Evolutionary conservation across 2,888 invertebrate species (phyloP).

Genomic region (Campoplex capitator): DNA sequence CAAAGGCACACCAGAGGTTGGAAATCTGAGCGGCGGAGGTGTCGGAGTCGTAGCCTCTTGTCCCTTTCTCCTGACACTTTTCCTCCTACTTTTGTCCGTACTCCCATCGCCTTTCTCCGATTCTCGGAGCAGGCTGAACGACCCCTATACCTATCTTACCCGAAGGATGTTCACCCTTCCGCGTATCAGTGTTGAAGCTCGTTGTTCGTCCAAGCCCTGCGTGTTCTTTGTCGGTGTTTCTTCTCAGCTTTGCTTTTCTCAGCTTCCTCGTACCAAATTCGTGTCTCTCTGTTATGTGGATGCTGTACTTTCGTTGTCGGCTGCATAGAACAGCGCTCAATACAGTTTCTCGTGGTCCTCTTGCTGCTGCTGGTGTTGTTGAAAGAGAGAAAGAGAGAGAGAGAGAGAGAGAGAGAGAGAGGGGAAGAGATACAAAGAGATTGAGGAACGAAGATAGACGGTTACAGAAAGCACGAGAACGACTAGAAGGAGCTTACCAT

Average conservation of each 20-base stretch:
- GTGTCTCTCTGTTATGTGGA: slow-evolving; percentile 27
- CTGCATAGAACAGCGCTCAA: slow-evolving; percentile 26
- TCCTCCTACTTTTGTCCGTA: background rate
- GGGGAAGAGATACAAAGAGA: slow-evolving; percentile 38
- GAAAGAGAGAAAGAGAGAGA: slow-evolving; percentile 35
- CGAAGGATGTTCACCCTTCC: slow-evolving; percentile 8
- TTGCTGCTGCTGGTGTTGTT: slow-evolving; percentile 40
- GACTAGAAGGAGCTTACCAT: slow-evolving; percentile 37
- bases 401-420: slow-evolving; percentile 25
- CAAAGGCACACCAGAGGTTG: slow-evolving; percentile 60
- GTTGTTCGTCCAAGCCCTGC: slow-evolving; percentile 43
- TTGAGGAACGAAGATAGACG: slow-evolving; percentile 47
- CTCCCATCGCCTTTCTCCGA: slow-evolving; percentile 27
- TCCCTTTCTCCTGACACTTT: background rate
- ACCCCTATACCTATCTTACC: slow-evolving; percentile 10
- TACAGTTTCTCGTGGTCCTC: slow-evolving; percentile 32
- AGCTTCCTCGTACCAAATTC: slow-evolving; percentile 8
- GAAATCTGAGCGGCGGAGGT: slow-evolving; percentile 42
- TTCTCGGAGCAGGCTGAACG: slow-evolving; percentile 33
- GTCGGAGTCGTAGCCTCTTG: slow-evolving; percentile 36
- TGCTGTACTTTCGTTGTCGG: slow-evolving; percentile 38
- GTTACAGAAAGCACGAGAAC: slow-evolving; percentile 40
- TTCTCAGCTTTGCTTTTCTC: slow-evolving; percentile 38
- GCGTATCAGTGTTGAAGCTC: slow-evolving; percentile 36
- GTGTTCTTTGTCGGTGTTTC: slow-evolving; percentile 27